Evolutionary conservation across 2,113 vertebrate genomes (phyloP).

Genomic region (Mobula hypostoma): DNA sequence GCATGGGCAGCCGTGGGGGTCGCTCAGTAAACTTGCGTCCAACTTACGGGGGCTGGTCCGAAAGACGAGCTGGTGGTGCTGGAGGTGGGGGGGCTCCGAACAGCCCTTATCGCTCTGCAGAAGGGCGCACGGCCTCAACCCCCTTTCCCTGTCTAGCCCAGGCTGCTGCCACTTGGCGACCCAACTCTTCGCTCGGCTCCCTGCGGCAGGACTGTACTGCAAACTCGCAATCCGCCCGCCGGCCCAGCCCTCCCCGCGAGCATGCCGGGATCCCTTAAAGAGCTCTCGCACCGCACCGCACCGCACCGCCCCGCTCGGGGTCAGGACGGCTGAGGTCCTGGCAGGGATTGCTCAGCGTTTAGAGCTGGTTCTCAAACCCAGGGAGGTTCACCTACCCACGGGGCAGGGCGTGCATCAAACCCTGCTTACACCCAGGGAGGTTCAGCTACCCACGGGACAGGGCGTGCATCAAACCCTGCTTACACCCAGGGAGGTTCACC

Average conservation of each 20-base stretch:
- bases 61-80: not conserved
- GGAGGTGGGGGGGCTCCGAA: not conserved
- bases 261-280: slow-evolving; percentile 8
- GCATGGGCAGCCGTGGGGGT: not conserved
- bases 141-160: too few relatives aligned
- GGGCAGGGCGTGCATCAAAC: too few relatives aligned
- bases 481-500: too few relatives aligned
- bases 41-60: not conserved
- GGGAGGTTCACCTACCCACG: too few relatives aligned
- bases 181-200: not conserved
- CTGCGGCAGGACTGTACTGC: not conserved
- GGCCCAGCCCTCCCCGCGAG: not conserved
- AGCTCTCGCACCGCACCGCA: not conserved
- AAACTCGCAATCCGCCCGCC: not conserved
- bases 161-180: too few relatives aligned
- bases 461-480: too few relatives aligned
- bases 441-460: too few relatives aligned
- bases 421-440: too few relatives aligned
- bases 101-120: not conserved
- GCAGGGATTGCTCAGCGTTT: too few relatives aligned
- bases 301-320: not conserved
- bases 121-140: too few relatives aligned
- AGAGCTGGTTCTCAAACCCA: too few relatives aligned
- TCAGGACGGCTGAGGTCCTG: too few relatives aligned
- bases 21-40: not conserved